Conservation (phyloP, 2,888 invertebrate species). For the Leptopilina drosophilae region DNA sequence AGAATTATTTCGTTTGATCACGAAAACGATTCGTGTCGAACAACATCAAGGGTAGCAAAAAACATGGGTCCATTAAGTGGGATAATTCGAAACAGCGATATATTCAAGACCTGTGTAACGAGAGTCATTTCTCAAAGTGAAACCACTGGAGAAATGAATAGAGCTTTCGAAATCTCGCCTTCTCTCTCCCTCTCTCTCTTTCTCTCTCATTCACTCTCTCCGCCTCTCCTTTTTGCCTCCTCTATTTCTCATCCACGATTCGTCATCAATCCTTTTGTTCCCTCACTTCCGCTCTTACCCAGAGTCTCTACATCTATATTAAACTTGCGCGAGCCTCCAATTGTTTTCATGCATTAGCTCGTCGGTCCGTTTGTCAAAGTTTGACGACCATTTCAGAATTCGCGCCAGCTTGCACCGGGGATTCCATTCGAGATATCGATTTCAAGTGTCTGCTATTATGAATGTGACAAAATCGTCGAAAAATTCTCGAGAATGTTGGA, state of each 20-base stretch:
- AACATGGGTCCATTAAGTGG: conserved; percentile 55
- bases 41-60: conserved; percentile 43
- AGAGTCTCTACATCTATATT: conserved; percentile 3
- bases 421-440: conserved; percentile 43
- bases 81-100: conserved; percentile 57
- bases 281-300: conserved; percentile 7
- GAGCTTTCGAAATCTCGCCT: conserved; percentile 51
- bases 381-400: conserved; percentile 50
- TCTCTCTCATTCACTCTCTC: conserved; percentile 20
- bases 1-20: neutral
- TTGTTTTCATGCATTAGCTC: conserved; percentile 43
- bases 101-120: conserved; percentile 64
- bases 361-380: conserved; percentile 50
- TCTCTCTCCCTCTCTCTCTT: neutral
- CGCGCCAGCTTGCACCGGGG: conserved; percentile 25
- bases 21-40: conserved; percentile 49
- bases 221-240: conserved; percentile 26
- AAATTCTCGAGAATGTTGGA: neutral
- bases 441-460: neutral
- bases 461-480: neutral
- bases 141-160: conserved; percentile 56
- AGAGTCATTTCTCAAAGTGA: conserved; percentile 64
- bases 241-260: conserved; percentile 26
- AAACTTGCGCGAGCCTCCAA: neutral
- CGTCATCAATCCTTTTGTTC: conserved; percentile 29